Evolutionary conservation across 2,888 invertebrate genomes (phyloP).

Genomic region (Drosophila nigritarsus): DNA sequence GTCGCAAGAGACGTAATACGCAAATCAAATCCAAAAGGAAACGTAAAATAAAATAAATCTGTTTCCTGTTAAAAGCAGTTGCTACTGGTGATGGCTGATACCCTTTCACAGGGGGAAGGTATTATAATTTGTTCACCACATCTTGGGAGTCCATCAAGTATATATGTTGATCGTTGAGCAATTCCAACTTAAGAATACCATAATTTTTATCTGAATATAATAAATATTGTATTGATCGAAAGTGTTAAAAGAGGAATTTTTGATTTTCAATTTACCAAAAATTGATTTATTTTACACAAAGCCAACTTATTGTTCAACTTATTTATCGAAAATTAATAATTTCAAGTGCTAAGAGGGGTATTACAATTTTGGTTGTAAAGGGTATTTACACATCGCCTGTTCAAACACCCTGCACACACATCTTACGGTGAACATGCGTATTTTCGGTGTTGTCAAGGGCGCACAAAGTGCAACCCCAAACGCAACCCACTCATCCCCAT

Average conservation of each 20-base stretch:
- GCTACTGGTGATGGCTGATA: not conserved
- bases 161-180: not conserved
- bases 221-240: not conserved
- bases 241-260: not conserved
- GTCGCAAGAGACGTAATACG: slow-evolving; percentile 6
- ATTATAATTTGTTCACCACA: not conserved
- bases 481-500: slow-evolving; percentile 1
- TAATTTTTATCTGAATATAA: not conserved
- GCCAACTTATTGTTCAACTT: not conserved
- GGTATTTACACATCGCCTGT: not conserved
- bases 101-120: not conserved
- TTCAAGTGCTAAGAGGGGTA: too few species aligned
- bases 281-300: not conserved
- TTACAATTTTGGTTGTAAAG: not conserved
- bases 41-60: slow-evolving; percentile 64
- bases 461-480: not conserved
- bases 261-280: not conserved
- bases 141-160: not conserved
- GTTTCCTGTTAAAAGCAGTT: not conserved
- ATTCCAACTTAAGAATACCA: not conserved
- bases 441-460: not conserved
- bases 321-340: not conserved
- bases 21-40: slow-evolving; percentile 55
- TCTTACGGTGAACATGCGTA: not conserved
- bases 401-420: not conserved